These are phyloP conservation scores for Rallus crepitans DNA, from an alignment of 2,797 vertebrate genomes.

Conservation along the genomic window DNA sequence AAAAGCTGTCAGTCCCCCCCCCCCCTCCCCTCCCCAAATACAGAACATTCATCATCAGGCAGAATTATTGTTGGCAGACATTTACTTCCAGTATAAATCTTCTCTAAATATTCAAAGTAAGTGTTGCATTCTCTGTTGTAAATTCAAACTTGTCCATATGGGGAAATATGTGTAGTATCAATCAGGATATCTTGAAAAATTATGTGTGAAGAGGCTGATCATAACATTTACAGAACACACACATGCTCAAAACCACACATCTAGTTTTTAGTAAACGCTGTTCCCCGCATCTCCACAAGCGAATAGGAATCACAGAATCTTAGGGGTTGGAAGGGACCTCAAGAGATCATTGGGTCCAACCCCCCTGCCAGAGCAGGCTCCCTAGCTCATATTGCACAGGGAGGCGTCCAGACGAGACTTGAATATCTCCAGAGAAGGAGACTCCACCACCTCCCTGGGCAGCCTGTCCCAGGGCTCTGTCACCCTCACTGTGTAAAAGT, in stretches of 20 bases:
- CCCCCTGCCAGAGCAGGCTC: no score
- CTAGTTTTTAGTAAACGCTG: conserved; percentile 21
- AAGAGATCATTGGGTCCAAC: no score
- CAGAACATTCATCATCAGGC: conserved; percentile 11
- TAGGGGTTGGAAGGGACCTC: no score
- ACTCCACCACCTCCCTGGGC: no score
- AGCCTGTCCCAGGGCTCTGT: no score
- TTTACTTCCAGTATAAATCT: conserved; percentile 39
- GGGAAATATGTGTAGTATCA: conserved; percentile 59
- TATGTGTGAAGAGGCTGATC: conserved; percentile 63
- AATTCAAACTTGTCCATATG: conserved; percentile 66
- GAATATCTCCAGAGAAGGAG: no score
- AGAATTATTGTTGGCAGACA: conserved; percentile 60
- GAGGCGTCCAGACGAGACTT: no score
- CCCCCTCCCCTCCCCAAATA: neutral
- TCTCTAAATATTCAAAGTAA: conserved; percentile 61
- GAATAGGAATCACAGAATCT: neutral
- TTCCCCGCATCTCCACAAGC: neutral
- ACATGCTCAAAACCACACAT: conserved; percentile 17
- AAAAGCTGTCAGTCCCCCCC: neutral
- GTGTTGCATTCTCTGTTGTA: conserved; percentile 55
- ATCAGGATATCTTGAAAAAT: conserved; percentile 64
- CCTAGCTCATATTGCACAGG: no score
- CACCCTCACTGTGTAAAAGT: no score
- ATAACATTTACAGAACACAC: conserved; percentile 69